phyloP scores from a whole-genome alignment of 2,113 vertebrate genomes.

The Pavo muticus region DNA sequence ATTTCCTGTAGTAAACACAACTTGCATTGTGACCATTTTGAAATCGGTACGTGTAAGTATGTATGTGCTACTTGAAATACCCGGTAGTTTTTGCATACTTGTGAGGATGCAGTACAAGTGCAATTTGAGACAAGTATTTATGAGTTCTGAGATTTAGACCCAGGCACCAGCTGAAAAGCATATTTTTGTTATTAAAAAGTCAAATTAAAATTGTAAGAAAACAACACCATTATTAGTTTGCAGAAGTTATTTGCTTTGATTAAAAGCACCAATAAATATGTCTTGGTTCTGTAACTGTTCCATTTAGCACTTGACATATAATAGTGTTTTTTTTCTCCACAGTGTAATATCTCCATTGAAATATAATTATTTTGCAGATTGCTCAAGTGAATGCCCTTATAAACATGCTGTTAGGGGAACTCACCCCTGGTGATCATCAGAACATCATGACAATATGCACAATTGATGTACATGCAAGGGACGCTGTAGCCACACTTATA shows the following conservation, averaged over 20 bases:
- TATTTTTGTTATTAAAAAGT: slow-evolving; percentile 77
- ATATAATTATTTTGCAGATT: slow-evolving; percentile 92
- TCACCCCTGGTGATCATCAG: slow-evolving; percentile 89
- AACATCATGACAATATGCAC: slow-evolving; percentile 91
- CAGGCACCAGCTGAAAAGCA: slow-evolving; percentile 58
- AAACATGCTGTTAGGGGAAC: slow-evolving; percentile 91
- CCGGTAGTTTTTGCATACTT: not conserved
- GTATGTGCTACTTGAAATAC: not conserved
- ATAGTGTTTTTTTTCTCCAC: slow-evolving; percentile 69
- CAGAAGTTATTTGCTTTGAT: slow-evolving; percentile 82
- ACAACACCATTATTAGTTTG: slow-evolving; percentile 76
- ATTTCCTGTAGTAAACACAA: not conserved
- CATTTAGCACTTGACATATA: slow-evolving; percentile 84
- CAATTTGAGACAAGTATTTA: not conserved
- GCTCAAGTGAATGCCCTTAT: slow-evolving; percentile 91
- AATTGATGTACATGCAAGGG: slow-evolving; percentile 87
- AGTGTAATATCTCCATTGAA: slow-evolving; percentile 86
- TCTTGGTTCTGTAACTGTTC: slow-evolving; percentile 76
- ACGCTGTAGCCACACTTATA: slow-evolving; percentile 86
- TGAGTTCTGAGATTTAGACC: slow-evolving; percentile 59
- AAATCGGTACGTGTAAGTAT: not conserved
- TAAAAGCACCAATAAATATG: slow-evolving; percentile 82
- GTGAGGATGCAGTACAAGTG: not conserved
- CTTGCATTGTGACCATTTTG: not conserved
- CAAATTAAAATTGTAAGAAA: slow-evolving; percentile 76